These are phyloP conservation scores for Aurelia coerulea DNA, from an alignment of 30 jellyfish, hydroid and myxozoan genomes.

Conservation along the genomic window DNA sequence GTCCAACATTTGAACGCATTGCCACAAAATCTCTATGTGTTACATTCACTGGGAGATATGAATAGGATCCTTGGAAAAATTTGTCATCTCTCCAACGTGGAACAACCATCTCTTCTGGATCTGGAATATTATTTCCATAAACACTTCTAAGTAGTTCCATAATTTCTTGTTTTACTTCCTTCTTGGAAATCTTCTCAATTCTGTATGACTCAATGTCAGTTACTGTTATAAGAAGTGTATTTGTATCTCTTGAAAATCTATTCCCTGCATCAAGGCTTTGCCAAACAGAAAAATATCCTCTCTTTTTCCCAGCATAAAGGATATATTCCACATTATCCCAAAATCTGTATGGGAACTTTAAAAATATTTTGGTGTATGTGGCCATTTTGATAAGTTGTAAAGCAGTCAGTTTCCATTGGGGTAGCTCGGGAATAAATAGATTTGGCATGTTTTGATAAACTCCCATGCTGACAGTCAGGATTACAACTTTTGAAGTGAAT, in stretches of 20 bases:
- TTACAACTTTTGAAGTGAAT: conserved; percentile 37
- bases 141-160: conserved; percentile 16
- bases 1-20: conserved; percentile 60
- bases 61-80: conserved; percentile 65
- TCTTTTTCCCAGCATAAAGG: conserved; percentile 31
- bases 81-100: conserved; percentile 56
- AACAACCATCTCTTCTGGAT: conserved; percentile 24
- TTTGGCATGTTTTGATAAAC: conserved; percentile 40
- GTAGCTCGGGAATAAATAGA: conserved; percentile 63
- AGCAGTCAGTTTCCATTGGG: conserved; percentile 72
- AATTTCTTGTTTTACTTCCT: conserved; percentile 27
- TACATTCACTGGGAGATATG: conserved; percentile 17
- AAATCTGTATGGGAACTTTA: conserved; percentile 56
- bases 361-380: conserved; percentile 65
- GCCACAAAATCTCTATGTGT: conserved; percentile 41
- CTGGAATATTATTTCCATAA: conserved; percentile 54
- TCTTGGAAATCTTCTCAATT: conserved; percentile 31
- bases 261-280: conserved; percentile 76
- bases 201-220: conserved; percentile 50
- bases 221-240: conserved; percentile 47
- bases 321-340: conserved; percentile 81
- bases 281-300: conserved; percentile 75
- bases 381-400: conserved; percentile 49
- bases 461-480: conserved; percentile 72
- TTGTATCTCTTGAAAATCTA: conserved; percentile 29